Percentiles rank a stretch among this genome's conserved stretches.
phyloP scores from a whole-genome alignment of 2,113 vertebrate genomes.

The Halichoeres trimaculatus region DNA sequence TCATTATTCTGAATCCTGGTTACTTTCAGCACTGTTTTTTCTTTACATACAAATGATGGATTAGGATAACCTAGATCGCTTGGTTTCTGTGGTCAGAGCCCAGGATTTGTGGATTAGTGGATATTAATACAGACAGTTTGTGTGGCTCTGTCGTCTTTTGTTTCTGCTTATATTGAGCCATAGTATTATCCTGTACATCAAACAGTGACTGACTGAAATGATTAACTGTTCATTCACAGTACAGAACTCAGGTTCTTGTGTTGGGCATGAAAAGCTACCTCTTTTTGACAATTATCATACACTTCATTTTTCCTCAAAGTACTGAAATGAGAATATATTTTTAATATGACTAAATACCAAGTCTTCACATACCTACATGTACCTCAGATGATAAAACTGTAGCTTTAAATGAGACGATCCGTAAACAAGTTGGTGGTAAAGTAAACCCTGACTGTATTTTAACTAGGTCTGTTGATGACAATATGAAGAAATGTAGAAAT shows the following conservation, averaged over 20 bases:
- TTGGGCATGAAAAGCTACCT: too few relatives aligned
- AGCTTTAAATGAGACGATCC: neutral
- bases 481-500: neutral
- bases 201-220: too few relatives aligned
- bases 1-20: neutral
- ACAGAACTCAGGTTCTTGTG: too few relatives aligned
- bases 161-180: neutral
- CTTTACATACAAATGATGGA: neutral
- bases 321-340: too few relatives aligned
- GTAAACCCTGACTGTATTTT: neutral
- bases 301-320: too few relatives aligned
- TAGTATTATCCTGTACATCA: too few relatives aligned
- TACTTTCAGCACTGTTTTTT: too few relatives aligned
- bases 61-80: neutral
- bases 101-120: neutral
- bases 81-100: neutral
- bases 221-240: too few relatives aligned
- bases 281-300: too few relatives aligned
- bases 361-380: too few relatives aligned
- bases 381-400: too few relatives aligned
- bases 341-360: too few relatives aligned
- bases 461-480: constrained; percentile 11
- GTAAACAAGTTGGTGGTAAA: neutral
- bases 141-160: neutral
- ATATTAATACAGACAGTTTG: neutral